Conservation (phyloP, 2,888 invertebrate genomes). For the Campoplex nolae region DNA sequence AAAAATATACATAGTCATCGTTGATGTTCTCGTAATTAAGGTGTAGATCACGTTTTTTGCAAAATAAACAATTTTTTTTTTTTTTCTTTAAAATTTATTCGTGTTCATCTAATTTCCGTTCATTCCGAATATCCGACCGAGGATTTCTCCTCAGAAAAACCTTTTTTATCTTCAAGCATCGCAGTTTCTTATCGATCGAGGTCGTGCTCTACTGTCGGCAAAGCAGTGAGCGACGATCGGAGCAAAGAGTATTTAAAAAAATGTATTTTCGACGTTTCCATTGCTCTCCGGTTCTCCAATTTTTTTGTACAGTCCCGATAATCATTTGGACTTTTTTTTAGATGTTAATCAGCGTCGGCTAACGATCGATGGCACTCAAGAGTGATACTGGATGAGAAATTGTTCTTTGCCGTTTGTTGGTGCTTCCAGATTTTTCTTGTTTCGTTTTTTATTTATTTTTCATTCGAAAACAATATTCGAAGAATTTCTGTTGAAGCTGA, state of each 20-base stretch:
- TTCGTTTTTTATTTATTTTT: conserved; percentile 15
- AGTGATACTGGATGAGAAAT: neutral
- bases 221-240: neutral
- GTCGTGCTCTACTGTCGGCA: neutral
- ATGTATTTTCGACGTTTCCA: neutral
- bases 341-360: neutral
- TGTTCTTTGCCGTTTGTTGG: neutral
- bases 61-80: conserved; percentile 50
- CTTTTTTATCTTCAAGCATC: neutral
- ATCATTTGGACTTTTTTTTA: neutral
- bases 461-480: neutral
- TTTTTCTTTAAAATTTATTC: neutral
- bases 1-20: conserved; percentile 29
- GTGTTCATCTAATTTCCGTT: conserved; percentile 7
- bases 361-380: neutral
- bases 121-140: neutral
- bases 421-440: neutral
- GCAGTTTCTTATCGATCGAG: neutral
- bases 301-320: neutral
- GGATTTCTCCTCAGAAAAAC: neutral
- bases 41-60: conserved; percentile 42
- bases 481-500: neutral
- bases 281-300: neutral
- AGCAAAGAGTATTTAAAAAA: neutral
- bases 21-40: conserved; percentile 39